These are phyloP conservation scores for Dendrolimus houi DNA, from an alignment of 2,888 invertebrate species.

Conservation along the genomic window DNA sequence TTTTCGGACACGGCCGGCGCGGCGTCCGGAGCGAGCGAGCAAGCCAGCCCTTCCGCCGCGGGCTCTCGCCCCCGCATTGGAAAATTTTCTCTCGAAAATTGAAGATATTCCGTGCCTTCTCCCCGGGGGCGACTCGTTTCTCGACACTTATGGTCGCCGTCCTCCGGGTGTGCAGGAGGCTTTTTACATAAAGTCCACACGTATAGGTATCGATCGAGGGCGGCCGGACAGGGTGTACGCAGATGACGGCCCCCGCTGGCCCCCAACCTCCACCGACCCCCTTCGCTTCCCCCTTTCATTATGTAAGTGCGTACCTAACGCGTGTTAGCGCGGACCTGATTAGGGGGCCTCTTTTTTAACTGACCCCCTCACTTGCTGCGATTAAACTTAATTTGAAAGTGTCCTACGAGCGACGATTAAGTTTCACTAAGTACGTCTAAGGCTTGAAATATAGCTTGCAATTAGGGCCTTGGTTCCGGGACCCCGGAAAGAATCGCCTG, in stretches of 20 bases:
- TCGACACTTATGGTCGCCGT: constrained; percentile 75
- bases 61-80: constrained; percentile 71
- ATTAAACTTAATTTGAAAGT: constrained; percentile 71
- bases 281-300: constrained; percentile 71
- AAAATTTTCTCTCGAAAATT: constrained; percentile 76
- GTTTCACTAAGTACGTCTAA: constrained; percentile 35
- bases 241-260: constrained; percentile 65
- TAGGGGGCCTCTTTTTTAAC: constrained; percentile 74
- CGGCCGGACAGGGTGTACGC: constrained; percentile 73
- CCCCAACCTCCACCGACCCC: constrained; percentile 34
- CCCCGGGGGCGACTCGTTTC: constrained; percentile 72
- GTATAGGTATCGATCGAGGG: constrained; percentile 75
- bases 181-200: constrained; percentile 77
- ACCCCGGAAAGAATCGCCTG: not conserved
- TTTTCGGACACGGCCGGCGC: constrained; percentile 69
- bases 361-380: constrained; percentile 70
- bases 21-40: constrained; percentile 52
- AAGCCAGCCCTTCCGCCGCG: constrained; percentile 68
- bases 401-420: constrained; percentile 50
- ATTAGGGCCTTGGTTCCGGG: constrained; percentile 5
- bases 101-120: constrained; percentile 74
- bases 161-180: constrained; percentile 73
- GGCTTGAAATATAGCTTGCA: constrained; percentile 18
- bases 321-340: constrained; percentile 74
- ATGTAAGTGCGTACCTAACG: constrained; percentile 75